These are phyloP conservation scores for Palythoa grandis DNA, from an alignment of 92 coral and sea anemone genomes.

Conservation along the genomic window DNA sequence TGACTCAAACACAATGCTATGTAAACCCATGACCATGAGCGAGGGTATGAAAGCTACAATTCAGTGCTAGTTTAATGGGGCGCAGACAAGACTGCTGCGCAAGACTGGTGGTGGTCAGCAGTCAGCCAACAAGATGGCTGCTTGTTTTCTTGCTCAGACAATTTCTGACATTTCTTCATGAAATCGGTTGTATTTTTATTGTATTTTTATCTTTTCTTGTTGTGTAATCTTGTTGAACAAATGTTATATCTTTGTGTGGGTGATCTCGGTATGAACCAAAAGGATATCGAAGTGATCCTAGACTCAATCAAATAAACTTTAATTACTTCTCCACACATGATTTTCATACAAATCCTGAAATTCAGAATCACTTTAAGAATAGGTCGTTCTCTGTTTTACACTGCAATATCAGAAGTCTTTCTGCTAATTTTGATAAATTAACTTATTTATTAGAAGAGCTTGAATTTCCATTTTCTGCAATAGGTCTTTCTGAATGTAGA, in stretches of 20 bases:
- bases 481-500: background rate
- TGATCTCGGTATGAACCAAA: background rate
- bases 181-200: too few species aligned
- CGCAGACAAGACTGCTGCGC: background rate
- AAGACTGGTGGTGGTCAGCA: background rate
- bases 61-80: slow-evolving; percentile 5
- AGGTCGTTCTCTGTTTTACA: background rate
- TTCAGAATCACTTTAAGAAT: background rate
- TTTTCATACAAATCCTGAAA: slow-evolving; percentile 1
- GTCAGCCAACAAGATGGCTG: too few species aligned
- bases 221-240: too few species aligned
- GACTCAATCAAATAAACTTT: too few species aligned
- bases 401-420: background rate
- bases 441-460: background rate
- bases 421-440: background rate
- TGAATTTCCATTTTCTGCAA: background rate
- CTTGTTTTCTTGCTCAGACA: too few species aligned
- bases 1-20: too few species aligned
- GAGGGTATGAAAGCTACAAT: background rate
- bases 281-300: background rate
- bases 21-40: too few species aligned
- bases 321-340: background rate
- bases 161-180: too few species aligned
- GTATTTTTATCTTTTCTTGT: too few species aligned
- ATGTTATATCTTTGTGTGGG: background rate